These are phyloP conservation scores for Scolopax mira DNA, from an alignment of 2,113 vertebrate genomes.

Conservation along the genomic window DNA sequence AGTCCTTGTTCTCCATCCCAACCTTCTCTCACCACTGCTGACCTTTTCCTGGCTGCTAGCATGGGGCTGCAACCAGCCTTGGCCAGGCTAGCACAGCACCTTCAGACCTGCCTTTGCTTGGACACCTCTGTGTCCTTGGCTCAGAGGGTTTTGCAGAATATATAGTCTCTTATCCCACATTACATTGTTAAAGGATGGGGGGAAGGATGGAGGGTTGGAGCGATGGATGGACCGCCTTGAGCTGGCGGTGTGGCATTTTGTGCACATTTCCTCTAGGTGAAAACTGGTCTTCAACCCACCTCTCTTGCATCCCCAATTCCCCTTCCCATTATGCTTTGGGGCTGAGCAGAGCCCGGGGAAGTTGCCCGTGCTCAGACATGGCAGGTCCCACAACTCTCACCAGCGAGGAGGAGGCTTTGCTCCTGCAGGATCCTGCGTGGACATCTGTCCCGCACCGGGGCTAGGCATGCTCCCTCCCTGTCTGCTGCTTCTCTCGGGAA, in stretches of 20 bases:
- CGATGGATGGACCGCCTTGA: background rate
- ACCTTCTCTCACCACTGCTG: background rate
- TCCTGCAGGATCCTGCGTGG: background rate
- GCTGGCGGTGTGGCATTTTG: background rate
- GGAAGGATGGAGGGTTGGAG: background rate
- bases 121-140: background rate
- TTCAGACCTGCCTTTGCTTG: background rate
- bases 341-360: background rate
- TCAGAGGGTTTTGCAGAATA: background rate
- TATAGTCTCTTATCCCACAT: background rate
- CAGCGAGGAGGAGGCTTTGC: accelerated
- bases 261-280: background rate
- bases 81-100: background rate
- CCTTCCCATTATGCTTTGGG: accelerated
- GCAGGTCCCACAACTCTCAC: background rate
- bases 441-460: background rate
- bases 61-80: background rate
- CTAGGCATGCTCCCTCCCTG: background rate
- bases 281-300: background rate
- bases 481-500: background rate
- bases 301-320: background rate
- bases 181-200: background rate
- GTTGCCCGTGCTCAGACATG: background rate
- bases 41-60: background rate
- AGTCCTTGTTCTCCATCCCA: background rate